Evolutionary conservation across 2,888 invertebrate species (phyloP).

Genomic region (Cheilosia vulpina): DNA sequence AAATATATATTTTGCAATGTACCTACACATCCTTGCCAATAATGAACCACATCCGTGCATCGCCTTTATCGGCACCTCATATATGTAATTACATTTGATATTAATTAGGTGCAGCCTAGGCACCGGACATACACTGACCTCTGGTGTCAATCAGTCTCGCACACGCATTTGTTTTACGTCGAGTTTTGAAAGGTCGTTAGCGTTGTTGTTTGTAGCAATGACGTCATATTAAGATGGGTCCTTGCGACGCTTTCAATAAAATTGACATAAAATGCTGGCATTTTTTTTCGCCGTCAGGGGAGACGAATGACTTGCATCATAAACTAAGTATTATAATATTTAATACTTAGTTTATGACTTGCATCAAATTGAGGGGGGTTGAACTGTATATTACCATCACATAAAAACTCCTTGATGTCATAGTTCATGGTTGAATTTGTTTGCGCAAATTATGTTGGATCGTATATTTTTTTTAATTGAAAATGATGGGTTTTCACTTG

Average conservation of each 20-base stretch:
- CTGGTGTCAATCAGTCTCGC: background rate
- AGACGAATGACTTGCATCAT: too few relatives aligned
- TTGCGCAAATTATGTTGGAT: too few relatives aligned
- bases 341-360: too few relatives aligned
- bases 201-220: conserved; percentile 9
- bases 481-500: too few relatives aligned
- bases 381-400: too few relatives aligned
- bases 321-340: too few relatives aligned
- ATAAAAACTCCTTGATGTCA: too few relatives aligned
- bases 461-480: too few relatives aligned
- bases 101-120: conserved; percentile 35
- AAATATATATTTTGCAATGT: background rate
- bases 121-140: background rate
- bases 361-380: background rate
- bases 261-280: conserved; percentile 27
- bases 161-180: conserved; percentile 22
- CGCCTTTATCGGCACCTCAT: conserved; percentile 51
- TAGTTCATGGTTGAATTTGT: too few relatives aligned
- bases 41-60: conserved; percentile 27
- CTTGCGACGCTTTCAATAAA: conserved; percentile 22
- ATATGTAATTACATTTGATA: conserved; percentile 62
- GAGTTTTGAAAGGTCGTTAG: conserved; percentile 10
- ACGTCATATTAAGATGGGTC: conserved; percentile 20
- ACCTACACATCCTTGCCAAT: conserved; percentile 19
- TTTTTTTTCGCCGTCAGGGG: background rate